Base-by-base conservation (phyloP, 2,888 invertebrate genomes). In the Homarus gammarus region DNA sequence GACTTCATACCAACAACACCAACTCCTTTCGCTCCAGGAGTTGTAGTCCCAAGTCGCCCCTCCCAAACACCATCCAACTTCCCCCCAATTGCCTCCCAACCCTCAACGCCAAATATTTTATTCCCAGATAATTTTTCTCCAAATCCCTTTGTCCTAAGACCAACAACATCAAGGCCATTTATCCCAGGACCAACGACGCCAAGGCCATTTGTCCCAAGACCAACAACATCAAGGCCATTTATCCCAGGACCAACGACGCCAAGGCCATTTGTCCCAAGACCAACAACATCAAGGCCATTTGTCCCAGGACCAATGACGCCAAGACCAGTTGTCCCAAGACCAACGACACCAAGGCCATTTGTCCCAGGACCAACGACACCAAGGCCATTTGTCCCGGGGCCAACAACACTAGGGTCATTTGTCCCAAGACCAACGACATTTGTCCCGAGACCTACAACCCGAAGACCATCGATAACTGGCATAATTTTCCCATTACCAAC, bases 11-110 rank as follows among this genome's bases (percentile, higher is more conserved):
- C 56, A 56, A 56, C 56, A 15, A 18, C 18, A 0, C 56, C 56
- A 56, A 56, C 15, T 56, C 18, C 56, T 3, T 56, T 18, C 22
- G 56, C 56, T 56, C 22, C 56, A 22, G 56, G 12, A 56, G 15
- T 18, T 18, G 6, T 12, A 49, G 44, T 49, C 12, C 44, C 44
- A 15, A 56, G 22, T 10, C 12, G 15, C n/a, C 44, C 49, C 36
- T 44, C 33, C 8, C 73, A 73, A 22, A 31, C 18, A 70, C 70
- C 70, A n/a, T 51, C 51, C 27, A 44, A 49, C 77, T 78, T 49
- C 49, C 77, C 27, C 38, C 27, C 51, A 49, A n/a, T 78, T 31
- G 49, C 51, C 31, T 51, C 49, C 40, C 31, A n/a, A 10, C 40
- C 49, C 77, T 49, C 77, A 1, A 56, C 56, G 15, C 56, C 56